These are phyloP conservation scores for Arctia plantaginis DNA, from an alignment of 2,888 invertebrate species.

Conservation along the genomic window DNA sequence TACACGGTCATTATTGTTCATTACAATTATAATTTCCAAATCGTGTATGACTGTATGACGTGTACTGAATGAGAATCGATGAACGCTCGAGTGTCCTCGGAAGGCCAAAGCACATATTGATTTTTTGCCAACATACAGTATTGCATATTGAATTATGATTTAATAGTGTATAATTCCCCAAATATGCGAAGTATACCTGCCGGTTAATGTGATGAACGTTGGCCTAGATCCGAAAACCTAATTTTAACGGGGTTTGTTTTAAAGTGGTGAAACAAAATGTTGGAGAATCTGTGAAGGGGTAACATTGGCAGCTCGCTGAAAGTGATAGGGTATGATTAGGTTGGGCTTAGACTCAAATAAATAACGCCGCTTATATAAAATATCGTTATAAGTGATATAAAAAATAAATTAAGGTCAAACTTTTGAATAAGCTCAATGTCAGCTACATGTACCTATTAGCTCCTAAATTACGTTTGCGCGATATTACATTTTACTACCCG, in stretches of 20 bases:
- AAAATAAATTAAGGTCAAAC: not conserved
- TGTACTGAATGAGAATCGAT: conserved; percentile 52
- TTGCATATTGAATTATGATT: conserved; percentile 8
- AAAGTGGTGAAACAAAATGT: not conserved
- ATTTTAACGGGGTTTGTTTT: not conserved
- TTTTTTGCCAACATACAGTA: conserved; percentile 35
- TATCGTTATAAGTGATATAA: not conserved
- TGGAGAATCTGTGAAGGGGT: not conserved
- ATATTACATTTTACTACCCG: not conserved
- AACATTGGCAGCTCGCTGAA: not conserved
- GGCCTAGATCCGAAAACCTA: not conserved
- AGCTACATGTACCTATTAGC: not conserved
- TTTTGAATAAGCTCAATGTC: not conserved
- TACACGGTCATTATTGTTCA: conserved; percentile 55
- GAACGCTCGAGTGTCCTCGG: conserved; percentile 50
- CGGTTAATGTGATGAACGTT: not conserved
- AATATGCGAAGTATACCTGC: not conserved
- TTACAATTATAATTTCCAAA: conserved; percentile 57
- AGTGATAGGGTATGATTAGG: not conserved
- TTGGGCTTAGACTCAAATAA: not conserved
- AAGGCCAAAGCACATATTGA: conserved; percentile 48
- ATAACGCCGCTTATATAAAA: not conserved
- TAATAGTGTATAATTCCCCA: not conserved
- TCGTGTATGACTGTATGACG: conserved; percentile 32
- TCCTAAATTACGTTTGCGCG: not conserved